These are phyloP conservation scores for Petrocephalus zakoni DNA, from an alignment of 2,113 vertebrate genomes.

Conservation along the genomic window DNA sequence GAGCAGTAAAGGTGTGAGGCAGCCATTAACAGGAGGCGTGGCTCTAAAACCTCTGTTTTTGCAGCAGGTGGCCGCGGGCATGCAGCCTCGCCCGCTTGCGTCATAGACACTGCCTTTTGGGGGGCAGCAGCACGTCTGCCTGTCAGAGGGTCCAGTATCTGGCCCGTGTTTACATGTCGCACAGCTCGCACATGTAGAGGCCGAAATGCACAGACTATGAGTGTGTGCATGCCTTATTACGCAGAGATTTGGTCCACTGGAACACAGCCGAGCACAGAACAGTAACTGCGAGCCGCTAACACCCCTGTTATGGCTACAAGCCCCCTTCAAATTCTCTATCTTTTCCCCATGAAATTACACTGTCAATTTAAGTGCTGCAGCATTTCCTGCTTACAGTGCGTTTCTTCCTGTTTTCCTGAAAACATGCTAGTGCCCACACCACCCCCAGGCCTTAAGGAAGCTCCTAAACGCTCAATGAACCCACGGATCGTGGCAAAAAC, in stretches of 20 bases:
- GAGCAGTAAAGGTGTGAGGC: conserved; percentile 48
- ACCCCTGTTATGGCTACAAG: background rate
- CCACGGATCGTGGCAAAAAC: background rate
- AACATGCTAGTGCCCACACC: background rate
- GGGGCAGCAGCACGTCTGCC: background rate
- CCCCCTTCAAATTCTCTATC: background rate
- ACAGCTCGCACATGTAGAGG: background rate
- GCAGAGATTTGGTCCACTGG: background rate
- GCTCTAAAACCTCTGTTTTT: background rate
- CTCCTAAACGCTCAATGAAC: background rate
- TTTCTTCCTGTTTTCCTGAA: background rate
- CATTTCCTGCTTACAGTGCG: background rate
- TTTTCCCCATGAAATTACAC: background rate
- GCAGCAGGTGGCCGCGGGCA: background rate
- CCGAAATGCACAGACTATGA: background rate
- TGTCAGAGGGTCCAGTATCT: background rate
- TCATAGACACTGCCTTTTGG: background rate
- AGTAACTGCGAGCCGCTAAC: too few species aligned
- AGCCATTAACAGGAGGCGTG: background rate
- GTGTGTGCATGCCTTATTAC: background rate
- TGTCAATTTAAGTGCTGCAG: background rate
- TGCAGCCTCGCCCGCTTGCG: background rate
- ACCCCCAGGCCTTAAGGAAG: background rate
- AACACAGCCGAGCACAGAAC: background rate
- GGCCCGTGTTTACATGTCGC: background rate